Evolutionary conservation across 2,888 invertebrate genomes (phyloP).

Genomic region (Perizoma flavofasciatum): DNA sequence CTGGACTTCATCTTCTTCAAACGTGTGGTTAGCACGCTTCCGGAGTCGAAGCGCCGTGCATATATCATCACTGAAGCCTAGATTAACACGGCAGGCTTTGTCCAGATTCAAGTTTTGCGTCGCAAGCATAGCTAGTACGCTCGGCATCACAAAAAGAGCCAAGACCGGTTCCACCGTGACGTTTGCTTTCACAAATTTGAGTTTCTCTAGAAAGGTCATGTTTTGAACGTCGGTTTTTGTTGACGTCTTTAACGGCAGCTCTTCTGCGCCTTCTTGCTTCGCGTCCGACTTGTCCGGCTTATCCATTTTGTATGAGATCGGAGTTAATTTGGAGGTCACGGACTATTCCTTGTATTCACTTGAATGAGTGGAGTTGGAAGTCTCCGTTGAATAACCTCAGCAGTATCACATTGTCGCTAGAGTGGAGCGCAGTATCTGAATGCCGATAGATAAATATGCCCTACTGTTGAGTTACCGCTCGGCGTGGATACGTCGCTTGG

Average conservation of each 20-base stretch:
- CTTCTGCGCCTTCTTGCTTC: constrained; percentile 53
- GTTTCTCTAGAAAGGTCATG: constrained; percentile 71
- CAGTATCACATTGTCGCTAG: constrained; percentile 49
- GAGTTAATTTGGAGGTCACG: constrained; percentile 8
- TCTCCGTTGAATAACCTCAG: constrained; percentile 7
- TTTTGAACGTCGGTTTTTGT: constrained; percentile 53
- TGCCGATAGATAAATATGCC: constrained; percentile 53
- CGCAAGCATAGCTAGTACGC: constrained; percentile 87
- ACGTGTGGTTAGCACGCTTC: constrained; percentile 86
- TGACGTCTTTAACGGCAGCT: constrained; percentile 60
- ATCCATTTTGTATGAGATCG: constrained; percentile 49
- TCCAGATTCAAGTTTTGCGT: constrained; percentile 93
- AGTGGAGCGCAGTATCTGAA: constrained; percentile 46
- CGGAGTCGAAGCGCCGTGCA: constrained; percentile 89
- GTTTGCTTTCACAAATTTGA: constrained; percentile 78
- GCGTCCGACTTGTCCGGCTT: constrained; percentile 46
- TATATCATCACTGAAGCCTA: constrained; percentile 86
- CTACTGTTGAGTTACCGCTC: constrained; percentile 52
- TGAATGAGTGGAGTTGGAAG: constrained; percentile 5
- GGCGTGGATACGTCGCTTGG: constrained; percentile 47
- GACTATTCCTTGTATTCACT: constrained; percentile 11
- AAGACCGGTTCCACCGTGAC: constrained; percentile 87
- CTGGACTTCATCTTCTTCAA: constrained; percentile 86
- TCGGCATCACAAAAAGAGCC: constrained; percentile 86
- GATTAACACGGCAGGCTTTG: constrained; percentile 92